Percentiles rank a stretch among this genome's conserved stretches.
phyloP scores from a whole-genome alignment of 2,888 invertebrate genomes.

The Caenorhabditis sinica region DNA sequence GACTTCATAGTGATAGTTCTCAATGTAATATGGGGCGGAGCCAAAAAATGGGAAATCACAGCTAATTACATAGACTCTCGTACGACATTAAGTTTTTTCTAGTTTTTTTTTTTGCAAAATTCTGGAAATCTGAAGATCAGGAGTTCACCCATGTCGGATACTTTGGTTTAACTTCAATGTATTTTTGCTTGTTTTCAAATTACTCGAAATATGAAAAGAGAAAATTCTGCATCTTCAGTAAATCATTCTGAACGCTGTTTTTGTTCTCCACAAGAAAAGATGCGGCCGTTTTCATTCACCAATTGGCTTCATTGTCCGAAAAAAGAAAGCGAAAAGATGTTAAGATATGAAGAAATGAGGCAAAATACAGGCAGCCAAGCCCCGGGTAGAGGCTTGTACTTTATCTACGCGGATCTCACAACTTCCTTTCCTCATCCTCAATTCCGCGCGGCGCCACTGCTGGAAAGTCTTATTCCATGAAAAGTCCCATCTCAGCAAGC shows the following conservation, averaged over 20 bases:
- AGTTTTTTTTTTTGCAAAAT: background rate
- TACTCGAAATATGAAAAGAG: background rate
- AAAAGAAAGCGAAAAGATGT: constrained; percentile 46
- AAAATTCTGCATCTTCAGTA: background rate
- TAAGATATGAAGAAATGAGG: constrained; percentile 59
- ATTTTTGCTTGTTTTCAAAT: background rate
- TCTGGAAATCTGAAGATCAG: background rate
- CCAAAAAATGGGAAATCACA: constrained; percentile 10
- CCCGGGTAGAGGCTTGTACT: constrained; percentile 51
- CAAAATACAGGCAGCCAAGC: constrained; percentile 46
- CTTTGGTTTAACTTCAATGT: no score
- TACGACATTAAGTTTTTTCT: background rate
- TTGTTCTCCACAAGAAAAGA: constrained; percentile 32
- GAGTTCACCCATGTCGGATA: no score
- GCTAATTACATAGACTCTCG: constrained; percentile 13
- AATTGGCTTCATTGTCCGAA: constrained; percentile 32
- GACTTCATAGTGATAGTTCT: constrained; percentile 10
- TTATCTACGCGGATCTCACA: constrained; percentile 58
- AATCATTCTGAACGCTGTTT: constrained; percentile 20
- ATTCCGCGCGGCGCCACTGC: constrained; percentile 9
- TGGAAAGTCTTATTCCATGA: constrained; percentile 35
- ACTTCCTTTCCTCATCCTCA: constrained; percentile 1
- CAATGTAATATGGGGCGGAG: background rate
- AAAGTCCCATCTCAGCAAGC: background rate
- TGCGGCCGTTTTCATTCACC: constrained; percentile 19